phyloP scores from a whole-genome alignment of 2,113 vertebrate genomes.

The Marcusenius ussheri region DNA sequence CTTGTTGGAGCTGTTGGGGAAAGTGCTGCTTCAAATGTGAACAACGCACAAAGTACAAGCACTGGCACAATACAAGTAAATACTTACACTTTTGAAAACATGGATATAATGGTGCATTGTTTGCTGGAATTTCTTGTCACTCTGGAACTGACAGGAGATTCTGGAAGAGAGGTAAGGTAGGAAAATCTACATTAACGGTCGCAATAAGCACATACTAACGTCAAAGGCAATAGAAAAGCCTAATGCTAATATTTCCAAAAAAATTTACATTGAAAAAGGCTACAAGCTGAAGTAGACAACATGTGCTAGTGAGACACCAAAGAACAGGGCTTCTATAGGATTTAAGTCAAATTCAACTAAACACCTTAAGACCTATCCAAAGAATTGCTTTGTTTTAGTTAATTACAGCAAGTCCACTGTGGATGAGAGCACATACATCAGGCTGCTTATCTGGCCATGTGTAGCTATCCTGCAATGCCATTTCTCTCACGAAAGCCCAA shows the following conservation, averaged over 20 bases:
- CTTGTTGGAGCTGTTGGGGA: constrained; percentile 54
- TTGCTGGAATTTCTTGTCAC: constrained; percentile 75
- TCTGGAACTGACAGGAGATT: constrained; percentile 62
- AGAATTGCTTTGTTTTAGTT: neutral
- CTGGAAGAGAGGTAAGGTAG: constrained; percentile 41
- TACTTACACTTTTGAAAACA: constrained; percentile 79
- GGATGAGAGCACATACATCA: neutral
- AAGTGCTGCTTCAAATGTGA: neutral
- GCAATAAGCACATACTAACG: neutral
- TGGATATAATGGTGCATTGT: constrained; percentile 72
- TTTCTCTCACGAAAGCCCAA: neutral
- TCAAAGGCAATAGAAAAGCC: neutral
- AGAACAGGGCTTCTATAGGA: neutral
- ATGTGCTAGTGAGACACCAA: neutral
- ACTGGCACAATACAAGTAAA: neutral
- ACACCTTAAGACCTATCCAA: neutral
- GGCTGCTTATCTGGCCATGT: neutral
- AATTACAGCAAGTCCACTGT: neutral
- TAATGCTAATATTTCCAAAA: neutral
- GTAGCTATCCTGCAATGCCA: neutral
- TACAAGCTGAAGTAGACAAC: neutral
- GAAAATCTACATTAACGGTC: neutral
- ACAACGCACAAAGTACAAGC: neutral
- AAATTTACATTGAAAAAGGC: neutral
- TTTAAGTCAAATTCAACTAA: neutral